phyloP scores from a whole-genome alignment of 92 coral and sea anemone genomes.

The Paramuricea clavata region DNA sequence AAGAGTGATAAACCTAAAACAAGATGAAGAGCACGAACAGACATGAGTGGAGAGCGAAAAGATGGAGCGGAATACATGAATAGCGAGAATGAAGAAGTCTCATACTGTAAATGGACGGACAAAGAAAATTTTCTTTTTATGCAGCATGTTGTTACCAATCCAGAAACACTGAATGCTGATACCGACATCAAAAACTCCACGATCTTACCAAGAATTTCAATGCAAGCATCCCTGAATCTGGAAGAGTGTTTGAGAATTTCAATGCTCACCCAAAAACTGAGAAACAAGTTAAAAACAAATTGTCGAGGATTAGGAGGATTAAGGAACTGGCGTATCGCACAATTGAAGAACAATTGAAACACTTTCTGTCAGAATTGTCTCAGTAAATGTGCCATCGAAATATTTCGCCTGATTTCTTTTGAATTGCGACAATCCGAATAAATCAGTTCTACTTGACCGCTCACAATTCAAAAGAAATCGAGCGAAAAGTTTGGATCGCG shows the following conservation, averaged over 20 bases:
- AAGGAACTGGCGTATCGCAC: too few species aligned
- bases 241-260: constrained; percentile 14
- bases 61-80: constrained; percentile 43
- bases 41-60: constrained; percentile 59
- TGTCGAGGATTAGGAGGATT: too few species aligned
- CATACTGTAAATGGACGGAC: constrained; percentile 61
- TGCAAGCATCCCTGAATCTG: constrained; percentile 39
- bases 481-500: too few species aligned
- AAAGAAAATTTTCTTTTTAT: constrained; percentile 64
- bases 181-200: constrained; percentile 31
- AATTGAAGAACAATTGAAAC: too few species aligned
- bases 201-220: constrained; percentile 46
- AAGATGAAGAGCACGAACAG: background rate
- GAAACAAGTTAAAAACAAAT: too few species aligned
- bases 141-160: constrained; percentile 45
- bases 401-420: too few species aligned
- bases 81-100: constrained; percentile 46
- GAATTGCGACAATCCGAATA: too few species aligned
- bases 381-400: too few species aligned
- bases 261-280: too few species aligned
- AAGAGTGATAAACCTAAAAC: background rate
- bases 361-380: too few species aligned
- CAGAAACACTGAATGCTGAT: constrained; percentile 23
- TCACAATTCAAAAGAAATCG: too few species aligned
- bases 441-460: too few species aligned